Conservation (phyloP, 2,888 invertebrate species). For the Drosophila subsilvestris region DNA sequence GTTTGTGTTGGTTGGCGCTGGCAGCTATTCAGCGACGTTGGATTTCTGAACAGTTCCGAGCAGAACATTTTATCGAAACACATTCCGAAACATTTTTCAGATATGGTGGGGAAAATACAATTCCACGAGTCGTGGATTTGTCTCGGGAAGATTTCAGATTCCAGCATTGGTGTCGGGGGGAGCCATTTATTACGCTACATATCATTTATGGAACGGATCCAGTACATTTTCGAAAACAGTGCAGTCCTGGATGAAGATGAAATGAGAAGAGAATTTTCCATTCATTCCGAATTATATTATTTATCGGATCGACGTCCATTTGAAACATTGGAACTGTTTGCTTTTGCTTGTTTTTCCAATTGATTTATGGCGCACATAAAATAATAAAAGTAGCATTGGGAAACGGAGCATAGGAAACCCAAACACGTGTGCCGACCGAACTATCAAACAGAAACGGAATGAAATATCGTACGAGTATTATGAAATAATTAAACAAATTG, state of each 20-base stretch:
- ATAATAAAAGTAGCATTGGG: slow-evolving; percentile 29
- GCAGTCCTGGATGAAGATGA: not conserved
- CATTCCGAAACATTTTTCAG: slow-evolving; percentile 58
- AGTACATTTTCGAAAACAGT: no score
- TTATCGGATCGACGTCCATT: slow-evolving; percentile 41
- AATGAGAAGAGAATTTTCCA: not conserved
- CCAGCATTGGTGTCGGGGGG: not conserved
- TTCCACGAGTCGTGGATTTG: not conserved
- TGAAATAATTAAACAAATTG: slow-evolving; percentile 49
- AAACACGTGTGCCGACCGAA: slow-evolving; percentile 48
- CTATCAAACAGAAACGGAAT: slow-evolving; percentile 30
- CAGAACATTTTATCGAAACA: slow-evolving; percentile 57
- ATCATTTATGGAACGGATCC: no score
- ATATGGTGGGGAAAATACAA: slow-evolving; percentile 13
- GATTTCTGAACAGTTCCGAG: slow-evolving; percentile 48
- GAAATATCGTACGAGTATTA: slow-evolving; percentile 27
- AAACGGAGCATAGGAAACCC: slow-evolving; percentile 25
- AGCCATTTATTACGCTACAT: not conserved
- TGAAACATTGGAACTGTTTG: slow-evolving; percentile 37
- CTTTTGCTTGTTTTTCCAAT: slow-evolving; percentile 34
- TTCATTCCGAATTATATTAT: slow-evolving; percentile 26
- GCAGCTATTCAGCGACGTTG: slow-evolving; percentile 11
- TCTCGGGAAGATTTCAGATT: not conserved
- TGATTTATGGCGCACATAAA: slow-evolving; percentile 63
- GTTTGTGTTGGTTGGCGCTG: slow-evolving; percentile 41